A percentile compares a stretch with the other conserved stretches of the same genome.
Conservation (phyloP, 2,888 invertebrate genomes). For the Dinocampus coccinellae region DNA sequence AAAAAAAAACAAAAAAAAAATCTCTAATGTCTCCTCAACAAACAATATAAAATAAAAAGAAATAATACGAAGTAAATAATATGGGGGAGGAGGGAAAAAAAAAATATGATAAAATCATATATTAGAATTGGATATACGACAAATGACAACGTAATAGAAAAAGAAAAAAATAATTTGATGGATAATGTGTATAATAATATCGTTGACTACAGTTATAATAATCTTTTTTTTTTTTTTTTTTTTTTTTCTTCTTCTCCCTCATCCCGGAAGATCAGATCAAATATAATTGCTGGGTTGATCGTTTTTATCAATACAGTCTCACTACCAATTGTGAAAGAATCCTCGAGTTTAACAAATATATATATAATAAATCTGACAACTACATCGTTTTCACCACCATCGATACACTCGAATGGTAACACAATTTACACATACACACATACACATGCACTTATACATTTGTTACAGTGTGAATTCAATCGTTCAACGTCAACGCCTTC, state of each 20-base stretch:
- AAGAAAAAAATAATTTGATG: slow-evolving; percentile 12
- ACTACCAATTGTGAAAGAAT: slow-evolving; percentile 5
- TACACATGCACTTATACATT: neutral
- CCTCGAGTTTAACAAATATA: neutral
- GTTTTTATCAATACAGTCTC: slow-evolving; percentile 50
- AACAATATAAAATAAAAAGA: neutral
- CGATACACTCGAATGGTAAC: neutral
- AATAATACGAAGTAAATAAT: neutral
- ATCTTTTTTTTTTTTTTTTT: too few relatives aligned
- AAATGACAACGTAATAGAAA: neutral
- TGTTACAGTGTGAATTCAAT: slow-evolving; percentile 58
- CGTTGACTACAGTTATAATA: neutral
- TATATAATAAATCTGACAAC: neutral
- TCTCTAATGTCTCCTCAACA: slow-evolving; percentile 9
- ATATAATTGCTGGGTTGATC: slow-evolving; percentile 59
- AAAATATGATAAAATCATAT: neutral
- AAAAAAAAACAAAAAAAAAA: too few relatives aligned
- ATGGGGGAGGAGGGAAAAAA: neutral
- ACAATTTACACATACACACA: slow-evolving; percentile 8
- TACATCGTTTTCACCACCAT: neutral
- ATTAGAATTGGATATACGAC: neutral
- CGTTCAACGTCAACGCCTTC: slow-evolving; percentile 52
- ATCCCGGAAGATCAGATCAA: slow-evolving; percentile 51
- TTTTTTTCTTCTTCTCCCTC: too few relatives aligned
- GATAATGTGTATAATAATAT: slow-evolving; percentile 2